phyloP scores from a whole-genome alignment of 2,113 vertebrate genomes.

The Dasyprocta punctata region DNA sequence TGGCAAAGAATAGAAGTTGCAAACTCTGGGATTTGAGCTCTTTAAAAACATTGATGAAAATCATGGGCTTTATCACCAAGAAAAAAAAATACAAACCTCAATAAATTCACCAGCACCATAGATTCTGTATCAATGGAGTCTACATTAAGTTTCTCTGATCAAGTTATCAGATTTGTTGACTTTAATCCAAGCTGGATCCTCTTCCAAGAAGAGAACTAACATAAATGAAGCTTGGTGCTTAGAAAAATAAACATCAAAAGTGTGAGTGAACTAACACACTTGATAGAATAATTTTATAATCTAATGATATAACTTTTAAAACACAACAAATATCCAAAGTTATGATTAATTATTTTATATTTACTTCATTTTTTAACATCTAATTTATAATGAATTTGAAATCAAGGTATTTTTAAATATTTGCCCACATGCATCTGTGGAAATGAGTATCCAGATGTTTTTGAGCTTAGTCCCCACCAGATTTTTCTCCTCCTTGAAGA shows the following conservation, averaged over 20 bases:
- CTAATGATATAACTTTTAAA: neutral
- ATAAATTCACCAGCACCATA: neutral
- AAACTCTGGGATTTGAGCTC: neutral
- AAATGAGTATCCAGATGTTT: neutral
- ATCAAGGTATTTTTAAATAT: neutral
- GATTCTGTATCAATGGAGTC: neutral
- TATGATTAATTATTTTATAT: neutral
- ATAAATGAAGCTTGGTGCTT: neutral
- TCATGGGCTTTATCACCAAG: neutral
- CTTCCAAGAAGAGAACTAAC: neutral
- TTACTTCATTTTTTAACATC: slow-evolving; percentile 31
- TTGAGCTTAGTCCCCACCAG: neutral
- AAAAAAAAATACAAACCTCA: neutral
- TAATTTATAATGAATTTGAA: slow-evolving; percentile 32
- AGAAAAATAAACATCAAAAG: neutral
- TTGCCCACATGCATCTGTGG: neutral
- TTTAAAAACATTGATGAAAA: slow-evolving; percentile 24
- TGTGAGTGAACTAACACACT: neutral
- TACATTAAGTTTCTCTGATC: neutral
- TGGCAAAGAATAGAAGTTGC: neutral
- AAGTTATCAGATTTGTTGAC: neutral
- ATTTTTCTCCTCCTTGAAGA: neutral
- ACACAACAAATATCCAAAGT: neutral
- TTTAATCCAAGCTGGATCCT: neutral
- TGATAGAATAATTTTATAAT: neutral